These are phyloP conservation scores for Chrysolina americana DNA, from an alignment of 2,888 invertebrate species.

Conservation along the genomic window DNA sequence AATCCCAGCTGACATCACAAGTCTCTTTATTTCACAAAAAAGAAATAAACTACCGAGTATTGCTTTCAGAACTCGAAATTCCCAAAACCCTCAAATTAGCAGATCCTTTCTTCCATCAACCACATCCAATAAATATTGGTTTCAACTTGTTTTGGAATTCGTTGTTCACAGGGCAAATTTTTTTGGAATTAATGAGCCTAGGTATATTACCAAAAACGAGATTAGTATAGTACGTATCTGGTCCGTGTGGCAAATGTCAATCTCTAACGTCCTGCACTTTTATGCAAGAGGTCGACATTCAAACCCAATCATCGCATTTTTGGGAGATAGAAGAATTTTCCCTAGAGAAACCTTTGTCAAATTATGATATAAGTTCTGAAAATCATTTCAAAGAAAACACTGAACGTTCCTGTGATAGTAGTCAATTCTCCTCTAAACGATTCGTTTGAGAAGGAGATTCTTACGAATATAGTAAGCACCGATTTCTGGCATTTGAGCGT, in stretches of 20 bases:
- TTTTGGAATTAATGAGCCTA: constrained; percentile 14
- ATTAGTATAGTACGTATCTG: constrained; percentile 18
- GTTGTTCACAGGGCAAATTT: constrained; percentile 22
- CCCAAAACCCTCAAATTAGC: neutral
- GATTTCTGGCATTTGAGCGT: constrained; percentile 16
- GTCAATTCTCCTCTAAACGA: constrained; percentile 18
- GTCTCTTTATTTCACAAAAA: no score
- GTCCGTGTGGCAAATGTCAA: constrained; percentile 1
- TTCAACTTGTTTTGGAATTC: constrained; percentile 10
- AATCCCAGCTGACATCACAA: no score
- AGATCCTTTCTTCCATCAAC: neutral
- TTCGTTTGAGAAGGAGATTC: constrained; percentile 11
- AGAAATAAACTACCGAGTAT: no score
- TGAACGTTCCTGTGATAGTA: neutral
- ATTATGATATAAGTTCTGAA: constrained; percentile 18
- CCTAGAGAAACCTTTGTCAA: neutral
- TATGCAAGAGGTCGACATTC: neutral
- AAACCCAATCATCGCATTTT: no score
- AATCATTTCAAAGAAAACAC: constrained; percentile 11
- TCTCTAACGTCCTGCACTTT: neutral
- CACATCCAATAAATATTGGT: neutral
- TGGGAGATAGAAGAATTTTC: constrained; percentile 4
- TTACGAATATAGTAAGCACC: constrained; percentile 2
- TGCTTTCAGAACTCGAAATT: constrained; percentile 1
- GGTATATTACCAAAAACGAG: constrained; percentile 14